These are phyloP conservation scores for Junonia oenone DNA, from an alignment of 2,888 invertebrate genomes.

Conservation along the genomic window DNA sequence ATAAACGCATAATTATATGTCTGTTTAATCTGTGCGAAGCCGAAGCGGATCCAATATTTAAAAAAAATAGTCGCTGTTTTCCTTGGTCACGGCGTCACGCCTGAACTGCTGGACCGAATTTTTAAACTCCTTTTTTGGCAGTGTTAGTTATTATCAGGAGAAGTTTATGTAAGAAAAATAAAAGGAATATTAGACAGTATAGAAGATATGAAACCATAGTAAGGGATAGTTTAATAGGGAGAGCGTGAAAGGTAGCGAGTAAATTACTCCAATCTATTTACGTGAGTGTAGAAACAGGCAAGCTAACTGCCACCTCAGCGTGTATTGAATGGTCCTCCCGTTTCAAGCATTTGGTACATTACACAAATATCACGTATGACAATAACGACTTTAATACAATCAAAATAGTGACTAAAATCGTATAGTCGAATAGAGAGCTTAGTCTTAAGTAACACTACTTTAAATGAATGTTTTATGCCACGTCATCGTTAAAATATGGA, in stretches of 20 bases:
- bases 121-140: no score
- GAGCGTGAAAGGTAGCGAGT: constrained; percentile 21
- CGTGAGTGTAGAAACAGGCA: constrained; percentile 24
- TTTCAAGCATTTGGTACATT: constrained; percentile 17
- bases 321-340: constrained; percentile 18
- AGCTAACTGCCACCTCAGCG: constrained; percentile 22
- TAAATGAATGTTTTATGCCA: constrained; percentile 7
- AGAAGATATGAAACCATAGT: no score
- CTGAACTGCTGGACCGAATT: no score
- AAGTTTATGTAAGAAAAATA: neutral
- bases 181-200: neutral
- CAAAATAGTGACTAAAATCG: constrained; percentile 4
- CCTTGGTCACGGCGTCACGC: no score
- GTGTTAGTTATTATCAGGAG: neutral
- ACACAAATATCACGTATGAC: constrained; percentile 8
- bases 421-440: neutral
- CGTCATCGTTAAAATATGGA: constrained; percentile 16
- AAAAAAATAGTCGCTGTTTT: no score
- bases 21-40: no score
- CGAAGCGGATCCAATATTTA: no score
- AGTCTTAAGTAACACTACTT: neutral
- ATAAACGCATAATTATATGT: no score
- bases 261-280: constrained; percentile 33
- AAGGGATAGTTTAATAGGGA: constrained; percentile 22
- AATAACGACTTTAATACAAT: neutral